Evolutionary conservation across 2,797 vertebrate species (phyloP).

Genomic region (Bovichtus variegatus): DNA sequence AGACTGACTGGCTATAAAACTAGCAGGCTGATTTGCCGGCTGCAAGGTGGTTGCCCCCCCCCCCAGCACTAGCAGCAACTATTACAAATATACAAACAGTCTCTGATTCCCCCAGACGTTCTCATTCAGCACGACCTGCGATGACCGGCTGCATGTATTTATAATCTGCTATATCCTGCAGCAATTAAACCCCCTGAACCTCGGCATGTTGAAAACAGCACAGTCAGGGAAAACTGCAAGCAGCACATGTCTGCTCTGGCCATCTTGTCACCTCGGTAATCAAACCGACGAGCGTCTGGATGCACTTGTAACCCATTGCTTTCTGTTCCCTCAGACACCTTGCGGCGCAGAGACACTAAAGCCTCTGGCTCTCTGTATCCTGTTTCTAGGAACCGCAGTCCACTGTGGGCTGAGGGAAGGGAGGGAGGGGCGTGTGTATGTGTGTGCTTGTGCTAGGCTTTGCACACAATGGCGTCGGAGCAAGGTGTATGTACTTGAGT

Average conservation of each 20-base stretch:
- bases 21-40: constrained; percentile 30
- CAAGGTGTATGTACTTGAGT: constrained; percentile 9
- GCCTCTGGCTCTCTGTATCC: constrained; percentile 49
- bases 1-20: constrained; percentile 30
- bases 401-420: constrained; percentile 15
- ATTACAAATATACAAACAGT: constrained; percentile 50
- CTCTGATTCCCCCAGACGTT: constrained; percentile 38
- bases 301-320: constrained; percentile 47
- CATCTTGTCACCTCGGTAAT: constrained; percentile 58
- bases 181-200: constrained; percentile 51
- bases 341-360: constrained; percentile 37
- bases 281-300: constrained; percentile 35
- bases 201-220: neutral
- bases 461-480: constrained; percentile 19
- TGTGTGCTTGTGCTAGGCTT: neutral
- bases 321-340: constrained; percentile 46
- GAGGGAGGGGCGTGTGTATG: neutral
- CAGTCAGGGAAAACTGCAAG: constrained; percentile 13
- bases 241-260: constrained; percentile 30
- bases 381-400: constrained; percentile 63
- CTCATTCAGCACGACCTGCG: constrained; percentile 41
- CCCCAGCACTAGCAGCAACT: constrained; percentile 52
- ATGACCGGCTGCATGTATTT: constrained; percentile 60
- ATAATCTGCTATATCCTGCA: constrained; percentile 57
- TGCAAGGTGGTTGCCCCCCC: constrained; percentile 27